Evolutionary conservation across 2,888 invertebrate species (phyloP).

Genomic region (Archaeoteleia sp.): DNA sequence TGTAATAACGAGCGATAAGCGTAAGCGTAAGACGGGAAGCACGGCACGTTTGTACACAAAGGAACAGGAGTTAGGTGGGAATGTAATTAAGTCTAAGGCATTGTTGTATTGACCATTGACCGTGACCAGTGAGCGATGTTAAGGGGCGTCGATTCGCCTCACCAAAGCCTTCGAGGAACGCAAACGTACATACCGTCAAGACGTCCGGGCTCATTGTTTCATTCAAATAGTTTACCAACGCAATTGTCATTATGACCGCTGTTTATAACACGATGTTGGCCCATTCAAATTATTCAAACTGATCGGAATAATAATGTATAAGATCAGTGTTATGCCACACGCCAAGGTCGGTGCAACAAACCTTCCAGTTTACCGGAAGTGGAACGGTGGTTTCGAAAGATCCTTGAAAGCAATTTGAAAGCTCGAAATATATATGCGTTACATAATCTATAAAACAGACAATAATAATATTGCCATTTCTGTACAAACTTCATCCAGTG

Average conservation of each 20-base stretch:
- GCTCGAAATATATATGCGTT: no score
- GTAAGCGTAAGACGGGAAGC: conserved; percentile 43
- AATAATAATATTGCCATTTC: no score
- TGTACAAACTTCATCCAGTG: no score
- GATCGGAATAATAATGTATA: no score
- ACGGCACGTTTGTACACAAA: conserved; percentile 48
- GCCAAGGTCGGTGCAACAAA: no score
- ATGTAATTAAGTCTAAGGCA: conserved; percentile 66
- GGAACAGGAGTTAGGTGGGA: conserved; percentile 57
- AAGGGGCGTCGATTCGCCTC: conserved; percentile 59
- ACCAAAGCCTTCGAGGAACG: conserved; percentile 49
- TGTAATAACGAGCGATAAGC: conserved; percentile 48
- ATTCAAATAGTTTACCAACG: conserved; percentile 38
- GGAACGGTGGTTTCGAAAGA: no score
- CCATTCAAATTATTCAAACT: no score
- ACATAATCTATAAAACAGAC: no score
- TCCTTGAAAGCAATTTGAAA: no score
- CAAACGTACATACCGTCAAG: conserved; percentile 28
- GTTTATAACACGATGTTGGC: conserved; percentile 21
- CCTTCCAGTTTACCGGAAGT: no score
- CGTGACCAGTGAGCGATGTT: conserved; percentile 58
- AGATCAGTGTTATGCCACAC: no score
- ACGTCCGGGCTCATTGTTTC: conserved; percentile 47
- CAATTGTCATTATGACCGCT: conserved; percentile 39
- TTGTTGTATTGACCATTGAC: conserved; percentile 65